Percentiles rank a stretch among this genome's conserved stretches.
Conservation (phyloP, 2,888 invertebrate genomes). For the Phrixothrix hirtus region DNA sequence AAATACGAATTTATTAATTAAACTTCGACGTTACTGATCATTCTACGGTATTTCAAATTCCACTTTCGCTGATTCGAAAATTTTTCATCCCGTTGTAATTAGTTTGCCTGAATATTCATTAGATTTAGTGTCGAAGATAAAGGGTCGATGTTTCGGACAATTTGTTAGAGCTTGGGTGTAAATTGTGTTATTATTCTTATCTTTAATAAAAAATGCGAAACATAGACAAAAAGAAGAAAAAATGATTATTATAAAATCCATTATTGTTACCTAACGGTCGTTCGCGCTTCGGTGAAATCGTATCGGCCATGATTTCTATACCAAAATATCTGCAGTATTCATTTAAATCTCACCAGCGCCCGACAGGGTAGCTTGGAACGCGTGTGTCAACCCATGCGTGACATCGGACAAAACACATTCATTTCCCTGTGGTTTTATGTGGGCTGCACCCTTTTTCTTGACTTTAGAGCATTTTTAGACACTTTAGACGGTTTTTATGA, state of each 20-base stretch:
- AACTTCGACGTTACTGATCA: no score
- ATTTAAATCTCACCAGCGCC: slow-evolving; percentile 29
- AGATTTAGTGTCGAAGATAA: no score
- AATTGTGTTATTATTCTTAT: slow-evolving; percentile 7
- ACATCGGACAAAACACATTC: slow-evolving; percentile 32
- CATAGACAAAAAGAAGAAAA: slow-evolving; percentile 19
- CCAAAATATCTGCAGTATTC: slow-evolving; percentile 29
- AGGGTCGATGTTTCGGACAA: no score
- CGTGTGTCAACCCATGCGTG: slow-evolving; percentile 30
- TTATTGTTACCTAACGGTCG: slow-evolving; percentile 25
- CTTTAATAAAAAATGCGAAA: slow-evolving; percentile 17
- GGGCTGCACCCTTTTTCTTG: slow-evolving; percentile 23
- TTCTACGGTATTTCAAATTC: no score
- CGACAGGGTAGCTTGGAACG: slow-evolving; percentile 26
- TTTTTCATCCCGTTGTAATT: no score
- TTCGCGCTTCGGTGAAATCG: slow-evolving; percentile 24
- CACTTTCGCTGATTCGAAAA: no score
- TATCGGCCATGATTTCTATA: slow-evolving; percentile 25
- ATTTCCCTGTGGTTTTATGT: slow-evolving; percentile 30
- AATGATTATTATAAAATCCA: slow-evolving; percentile 26
- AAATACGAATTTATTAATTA: no score
- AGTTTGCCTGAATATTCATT: no score
- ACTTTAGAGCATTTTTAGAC: slow-evolving; percentile 26
- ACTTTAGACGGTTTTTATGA: slow-evolving; percentile 19
- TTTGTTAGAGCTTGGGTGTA: no score